Evolutionary conservation across 1,140 invertebrate species (phyloP), one percentile per base, ranked within the genome.

Genomic region (Apocrypta bakeri): DNA sequence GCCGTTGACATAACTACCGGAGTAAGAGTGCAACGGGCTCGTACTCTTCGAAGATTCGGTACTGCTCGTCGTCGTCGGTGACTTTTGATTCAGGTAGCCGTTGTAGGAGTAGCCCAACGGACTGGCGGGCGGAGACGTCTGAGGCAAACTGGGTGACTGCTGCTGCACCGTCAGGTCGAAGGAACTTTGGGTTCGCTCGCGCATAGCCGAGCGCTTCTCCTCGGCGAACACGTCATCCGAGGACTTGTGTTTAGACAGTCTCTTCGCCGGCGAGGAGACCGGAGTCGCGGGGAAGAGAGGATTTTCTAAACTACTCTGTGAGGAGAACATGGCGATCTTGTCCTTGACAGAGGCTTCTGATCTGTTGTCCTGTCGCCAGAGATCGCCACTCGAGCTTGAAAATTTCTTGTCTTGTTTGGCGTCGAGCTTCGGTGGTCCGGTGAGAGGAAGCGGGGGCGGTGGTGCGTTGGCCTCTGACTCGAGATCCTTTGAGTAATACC

Each of bases 251-350:
- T 90, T 91, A 14, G 89, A 90, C 2, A 91, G 75, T 37, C 83
- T 86, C 33, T 42, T 84, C 66, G 84, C 88, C 64, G 0, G 83
- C 9, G 2, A 80, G 48, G 48, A 21, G 2, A n/a, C 48, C 17
- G 48, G 48, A 71, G 79, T 63, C 14, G 56, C 85, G 0, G 88
- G 90, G 40, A 90, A 92, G 6, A 89, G 80, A 1, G 89, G 89
- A 21, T 88, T 84, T 40, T 92, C 88, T 4, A 88, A 42, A 4
- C 85, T 88, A 9, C 89, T 89, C 71, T 89, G 89, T 21, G 89
- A 91, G 8, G 96, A 96, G 90, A 97, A 97, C 95, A 97, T 96
- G 61, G 96, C 96, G 86, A 97, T 97, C 91, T 97, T 97, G 88
- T 97, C 96, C 86, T 95, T 94, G 24, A 97, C 96, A 85, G 96